Base-by-base conservation (phyloP, 35 echinoderm and acorn worm species). In the Ptychodera flava region DNA sequence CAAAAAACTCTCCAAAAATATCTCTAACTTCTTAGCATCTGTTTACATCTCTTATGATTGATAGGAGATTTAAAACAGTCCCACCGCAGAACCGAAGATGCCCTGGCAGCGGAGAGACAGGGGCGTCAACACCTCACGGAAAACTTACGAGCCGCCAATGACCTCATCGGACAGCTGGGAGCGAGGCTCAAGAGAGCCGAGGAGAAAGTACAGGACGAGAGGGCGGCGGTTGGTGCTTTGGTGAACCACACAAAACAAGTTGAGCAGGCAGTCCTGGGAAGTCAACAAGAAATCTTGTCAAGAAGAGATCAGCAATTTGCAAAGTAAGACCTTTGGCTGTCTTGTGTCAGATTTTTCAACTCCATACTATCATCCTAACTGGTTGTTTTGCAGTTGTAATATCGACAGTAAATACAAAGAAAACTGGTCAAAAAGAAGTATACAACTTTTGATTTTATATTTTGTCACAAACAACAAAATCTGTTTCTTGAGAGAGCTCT, bases 161-260 rank as follows among this genome's bases (percentile, higher is more conserved):
- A 99, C 45, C 96, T 99, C 36, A 94, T 99, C 76, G 96, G 96
- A 15, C 96, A 99, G 90, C 85, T 99, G 33, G 96, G 96, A 52
- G 96, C 96, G 16, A 29, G 96, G 34, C 84, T 99, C 16, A 99
- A 99, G 83, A 78, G 96, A 34, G 96, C 96, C 1, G 96, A 99
- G 78, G 96, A 99, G 36, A 89, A 91, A 31, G 93, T 99, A 22
- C 91, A 92, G 6, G 96, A 99, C 32, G 96, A 99, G 78, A 89
- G 96, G 78, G 90, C 96, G 33, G 96, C 96, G 2, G 96, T 99
- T 1, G 93, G 96, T 32, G 96, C 96, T 1, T 79, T 99, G 1
- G 96, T 99, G 1, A 99, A 99, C 75, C 95, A 98, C 53, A 99
- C 96, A 77, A 99, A 99, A 36, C 96, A 99, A 90, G 96, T 99